Base-by-base conservation (phyloP, 2,797 vertebrate species). In the Lagocephalus sceleratus region DNA sequence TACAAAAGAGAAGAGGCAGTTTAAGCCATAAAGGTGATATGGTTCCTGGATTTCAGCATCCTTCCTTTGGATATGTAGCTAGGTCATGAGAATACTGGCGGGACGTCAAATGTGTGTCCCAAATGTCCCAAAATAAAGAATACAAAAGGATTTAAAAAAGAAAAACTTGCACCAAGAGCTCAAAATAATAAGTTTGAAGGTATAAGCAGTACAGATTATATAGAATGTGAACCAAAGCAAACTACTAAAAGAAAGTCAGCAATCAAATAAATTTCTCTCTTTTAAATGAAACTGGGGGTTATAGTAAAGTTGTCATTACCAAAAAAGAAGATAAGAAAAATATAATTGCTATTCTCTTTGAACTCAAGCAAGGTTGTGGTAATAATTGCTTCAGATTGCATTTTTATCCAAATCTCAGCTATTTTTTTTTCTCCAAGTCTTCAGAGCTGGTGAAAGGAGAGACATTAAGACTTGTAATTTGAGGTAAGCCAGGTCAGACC, bases 401-500 rank as follows among this genome's bases (percentile, higher is more conserved):
- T 79, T 35, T 49, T 19, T 68, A 75, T 79, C 55, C 67, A 44
- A 57, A 57, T 77, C 62, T 82, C 74, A 60, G 79, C 83, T 84
- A 83, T 71, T 71, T 47, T 66, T 43, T 23, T 68, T 65, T 73
- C 75, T 73, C 76, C 83, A 87, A 85, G 81, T 88, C 89, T 84
- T 89, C 90, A 65, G 62, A 35, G 78, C 73, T 78, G 82, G 78
- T 76, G 71, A 76, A 0, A 43, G 39, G 45, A 62, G 54, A 46
- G 66, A 59, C 90, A 91, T 95, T 98, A 97, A 63, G 94, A 96
- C 91, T 98, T 99, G 89, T 97, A 97, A 87, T 98, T 99, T 86
- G 97, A 98, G 64, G 96, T 98, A 83, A 98, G 94, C 97, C 96
- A 99, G 79, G 96, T 97, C 76, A 99, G 94, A 83, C 97, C 97